A percentile compares a stretch with the other conserved stretches of the same genome.
phyloP scores from a whole-genome alignment of 2,888 invertebrate genomes.

The Hemithea aestivaria region DNA sequence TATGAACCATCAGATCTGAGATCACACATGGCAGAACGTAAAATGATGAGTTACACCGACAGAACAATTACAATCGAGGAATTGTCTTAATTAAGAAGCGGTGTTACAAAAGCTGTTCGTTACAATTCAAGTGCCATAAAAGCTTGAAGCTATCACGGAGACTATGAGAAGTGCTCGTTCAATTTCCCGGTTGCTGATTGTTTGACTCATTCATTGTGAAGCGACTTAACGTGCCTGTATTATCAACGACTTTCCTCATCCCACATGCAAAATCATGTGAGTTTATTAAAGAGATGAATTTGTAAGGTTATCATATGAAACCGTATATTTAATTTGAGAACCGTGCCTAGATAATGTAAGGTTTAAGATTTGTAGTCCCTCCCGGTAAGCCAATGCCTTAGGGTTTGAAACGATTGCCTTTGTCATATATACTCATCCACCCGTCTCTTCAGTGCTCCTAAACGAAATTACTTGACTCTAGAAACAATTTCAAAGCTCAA shows the following conservation, averaged over 20 bases:
- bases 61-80: conserved; percentile 21
- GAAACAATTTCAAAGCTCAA: conserved; percentile 1
- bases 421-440: conserved; percentile 6
- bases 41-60: conserved; percentile 13
- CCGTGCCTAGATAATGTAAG: no score
- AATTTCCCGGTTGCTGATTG: conserved; percentile 12
- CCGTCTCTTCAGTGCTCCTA: conserved; percentile 17
- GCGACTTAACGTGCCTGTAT: no score
- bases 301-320: no score
- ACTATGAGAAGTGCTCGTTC: conserved; percentile 15
- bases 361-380: conserved; percentile 13
- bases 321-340: no score
- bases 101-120: conserved; percentile 11
- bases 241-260: no score
- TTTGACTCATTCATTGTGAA: conserved; percentile 8
- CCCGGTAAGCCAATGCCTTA: conserved; percentile 8
- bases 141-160: conserved; percentile 10
- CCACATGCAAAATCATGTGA: no score
- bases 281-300: no score
- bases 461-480: conserved; percentile 6
- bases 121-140: conserved; percentile 12
- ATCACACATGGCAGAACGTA: conserved; percentile 16
- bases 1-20: conserved; percentile 23
- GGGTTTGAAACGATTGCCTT: conserved; percentile 14
- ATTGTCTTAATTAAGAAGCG: conserved; percentile 22